Percentiles rank a stretch among this genome's conserved stretches.
phyloP scores from a whole-genome alignment of 2,113 vertebrate genomes.

The Cyanoderma ruficeps region DNA sequence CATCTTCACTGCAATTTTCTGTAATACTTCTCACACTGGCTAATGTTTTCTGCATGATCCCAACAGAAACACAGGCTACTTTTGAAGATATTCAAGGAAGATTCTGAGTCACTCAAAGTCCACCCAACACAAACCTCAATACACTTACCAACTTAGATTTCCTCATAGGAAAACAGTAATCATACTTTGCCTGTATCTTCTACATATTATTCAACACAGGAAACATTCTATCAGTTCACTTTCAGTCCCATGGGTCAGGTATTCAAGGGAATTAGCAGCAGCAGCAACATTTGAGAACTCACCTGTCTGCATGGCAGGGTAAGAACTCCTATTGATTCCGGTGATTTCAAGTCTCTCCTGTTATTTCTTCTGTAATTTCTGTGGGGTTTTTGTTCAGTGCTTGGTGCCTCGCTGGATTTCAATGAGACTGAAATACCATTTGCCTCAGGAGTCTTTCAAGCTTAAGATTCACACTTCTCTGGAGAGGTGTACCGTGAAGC shows the following conservation, averaged over 20 bases:
- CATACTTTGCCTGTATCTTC: background rate
- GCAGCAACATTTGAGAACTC: background rate
- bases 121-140: background rate
- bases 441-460: background rate
- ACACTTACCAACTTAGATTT: background rate
- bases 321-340: background rate
- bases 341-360: background rate
- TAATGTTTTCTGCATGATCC: background rate
- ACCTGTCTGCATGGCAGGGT: background rate
- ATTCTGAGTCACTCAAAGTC: background rate
- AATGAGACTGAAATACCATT: background rate
- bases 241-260: background rate
- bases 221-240: background rate
- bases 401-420: background rate
- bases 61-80: background rate
- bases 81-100: background rate
- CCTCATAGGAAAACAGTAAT: background rate
- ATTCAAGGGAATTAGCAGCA: background rate
- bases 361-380: background rate
- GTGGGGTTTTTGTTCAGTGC: background rate
- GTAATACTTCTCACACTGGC: fast-evolving
- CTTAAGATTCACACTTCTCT: background rate
- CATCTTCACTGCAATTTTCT: background rate
- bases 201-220: background rate
- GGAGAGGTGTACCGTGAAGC: background rate